Evolutionary conservation across 2,113 vertebrate species (phyloP).

Genomic region (Sardina pilchardus): DNA sequence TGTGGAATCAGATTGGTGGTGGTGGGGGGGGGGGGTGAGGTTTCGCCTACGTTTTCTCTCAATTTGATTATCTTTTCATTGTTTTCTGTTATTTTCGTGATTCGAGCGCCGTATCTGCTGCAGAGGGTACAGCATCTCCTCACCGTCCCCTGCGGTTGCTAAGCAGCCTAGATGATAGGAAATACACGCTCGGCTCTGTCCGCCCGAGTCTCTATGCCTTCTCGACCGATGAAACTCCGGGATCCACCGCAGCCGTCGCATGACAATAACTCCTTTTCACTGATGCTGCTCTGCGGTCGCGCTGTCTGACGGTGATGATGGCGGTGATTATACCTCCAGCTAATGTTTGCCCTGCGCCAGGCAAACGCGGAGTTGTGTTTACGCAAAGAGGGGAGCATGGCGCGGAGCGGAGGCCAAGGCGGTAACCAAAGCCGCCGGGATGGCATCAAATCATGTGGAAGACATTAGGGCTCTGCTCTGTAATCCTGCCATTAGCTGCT

Average conservation of each 20-base stretch:
- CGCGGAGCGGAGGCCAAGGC: conserved; percentile 7
- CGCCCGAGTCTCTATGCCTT: neutral
- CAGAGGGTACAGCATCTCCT: neutral
- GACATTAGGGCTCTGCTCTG: conserved; percentile 16
- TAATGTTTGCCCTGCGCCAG: conserved; percentile 7
- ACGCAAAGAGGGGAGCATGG: neutral
- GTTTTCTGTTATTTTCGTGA: neutral
- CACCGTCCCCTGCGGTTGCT: neutral
- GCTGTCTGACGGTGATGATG: neutral
- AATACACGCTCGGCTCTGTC: neutral
- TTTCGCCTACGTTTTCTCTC: neutral
- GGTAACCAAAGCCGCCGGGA: conserved; percentile 17
- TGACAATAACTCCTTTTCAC: neutral
- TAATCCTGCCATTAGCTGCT: conserved; percentile 32
- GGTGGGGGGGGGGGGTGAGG: neutral
- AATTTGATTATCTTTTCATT: conserved; percentile 10
- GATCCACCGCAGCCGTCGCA: neutral
- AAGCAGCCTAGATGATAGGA: neutral
- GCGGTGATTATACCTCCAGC: neutral
- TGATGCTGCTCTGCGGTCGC: neutral
- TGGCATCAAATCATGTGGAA: conserved; percentile 17
- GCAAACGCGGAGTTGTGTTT: neutral
- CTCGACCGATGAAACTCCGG: neutral
- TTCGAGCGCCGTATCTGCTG: neutral
- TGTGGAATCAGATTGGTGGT: conserved; percentile 1